phyloP scores from a whole-genome alignment of 2,797 vertebrate species.

The Saxicola maurus region DNA sequence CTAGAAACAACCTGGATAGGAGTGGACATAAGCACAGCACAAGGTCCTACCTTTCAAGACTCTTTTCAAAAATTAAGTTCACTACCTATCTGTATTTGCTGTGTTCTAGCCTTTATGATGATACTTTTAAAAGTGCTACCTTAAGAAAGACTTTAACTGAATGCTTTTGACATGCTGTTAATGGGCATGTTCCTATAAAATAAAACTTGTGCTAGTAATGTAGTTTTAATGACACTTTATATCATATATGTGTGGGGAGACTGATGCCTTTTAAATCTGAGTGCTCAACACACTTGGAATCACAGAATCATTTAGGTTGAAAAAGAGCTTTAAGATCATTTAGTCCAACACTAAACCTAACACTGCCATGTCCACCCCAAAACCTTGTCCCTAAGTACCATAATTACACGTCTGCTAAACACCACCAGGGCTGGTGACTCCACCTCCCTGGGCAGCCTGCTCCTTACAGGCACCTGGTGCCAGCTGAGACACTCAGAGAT shows the following conservation, averaged over 20 bases:
- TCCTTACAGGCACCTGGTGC: neutral
- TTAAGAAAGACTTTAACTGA: neutral
- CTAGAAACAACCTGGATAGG: neutral
- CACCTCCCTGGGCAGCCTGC: neutral
- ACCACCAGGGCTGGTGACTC: neutral
- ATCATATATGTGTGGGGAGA: rapidly evolving
- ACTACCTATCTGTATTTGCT: neutral
- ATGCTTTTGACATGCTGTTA: neutral
- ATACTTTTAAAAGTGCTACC: neutral
- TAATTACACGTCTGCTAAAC: rapidly evolving
- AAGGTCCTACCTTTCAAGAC: neutral
- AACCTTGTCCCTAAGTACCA: neutral
- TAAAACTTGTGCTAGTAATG: neutral
- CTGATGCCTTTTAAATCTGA: neutral
- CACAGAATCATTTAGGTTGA: neutral
- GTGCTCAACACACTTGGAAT: neutral
- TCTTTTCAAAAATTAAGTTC: neutral
- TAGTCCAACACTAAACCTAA: neutral
- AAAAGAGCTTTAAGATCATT: neutral
- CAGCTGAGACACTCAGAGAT: neutral
- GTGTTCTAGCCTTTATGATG: neutral
- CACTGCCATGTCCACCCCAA: neutral
- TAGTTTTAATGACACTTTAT: neutral
- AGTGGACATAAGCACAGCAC: neutral
- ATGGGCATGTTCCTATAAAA: neutral